Conservation (phyloP, 1,140 invertebrate genomes). For the Dryas iulia region DNA sequence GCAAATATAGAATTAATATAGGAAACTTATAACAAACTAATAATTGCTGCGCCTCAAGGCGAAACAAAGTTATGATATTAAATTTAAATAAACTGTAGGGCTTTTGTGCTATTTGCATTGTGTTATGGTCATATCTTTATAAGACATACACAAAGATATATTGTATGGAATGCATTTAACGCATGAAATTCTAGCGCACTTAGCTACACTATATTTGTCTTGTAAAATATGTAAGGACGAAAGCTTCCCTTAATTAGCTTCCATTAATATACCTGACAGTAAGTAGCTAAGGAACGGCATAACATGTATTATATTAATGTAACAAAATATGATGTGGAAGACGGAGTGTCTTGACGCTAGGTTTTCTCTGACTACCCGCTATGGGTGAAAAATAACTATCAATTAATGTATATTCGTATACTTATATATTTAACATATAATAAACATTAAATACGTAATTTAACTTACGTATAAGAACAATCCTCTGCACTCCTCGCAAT, state of each 20-base stretch:
- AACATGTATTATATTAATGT: no score
- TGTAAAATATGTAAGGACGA: no score
- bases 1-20: conserved; percentile 6
- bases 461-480: conserved; percentile 42
- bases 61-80: not conserved
- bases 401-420: no score
- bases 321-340: no score
- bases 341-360: no score
- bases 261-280: no score
- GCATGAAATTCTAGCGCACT: not conserved
- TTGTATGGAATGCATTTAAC: not conserved
- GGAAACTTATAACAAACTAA: not conserved
- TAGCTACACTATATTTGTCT: no score
- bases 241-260: no score
- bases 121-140: not conserved
- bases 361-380: no score
- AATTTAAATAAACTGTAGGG: not conserved
- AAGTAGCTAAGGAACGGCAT: no score
- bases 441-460: not conserved
- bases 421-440: not conserved
- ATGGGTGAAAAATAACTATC: no score
- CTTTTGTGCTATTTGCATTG: not conserved
- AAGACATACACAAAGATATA: not conserved
- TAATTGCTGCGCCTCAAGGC: conserved; percentile 8
- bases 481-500: conserved; percentile 33